These are phyloP conservation scores for Colistium nudipinnis DNA, from an alignment of 2,113 vertebrate genomes.

Conservation along the genomic window DNA sequence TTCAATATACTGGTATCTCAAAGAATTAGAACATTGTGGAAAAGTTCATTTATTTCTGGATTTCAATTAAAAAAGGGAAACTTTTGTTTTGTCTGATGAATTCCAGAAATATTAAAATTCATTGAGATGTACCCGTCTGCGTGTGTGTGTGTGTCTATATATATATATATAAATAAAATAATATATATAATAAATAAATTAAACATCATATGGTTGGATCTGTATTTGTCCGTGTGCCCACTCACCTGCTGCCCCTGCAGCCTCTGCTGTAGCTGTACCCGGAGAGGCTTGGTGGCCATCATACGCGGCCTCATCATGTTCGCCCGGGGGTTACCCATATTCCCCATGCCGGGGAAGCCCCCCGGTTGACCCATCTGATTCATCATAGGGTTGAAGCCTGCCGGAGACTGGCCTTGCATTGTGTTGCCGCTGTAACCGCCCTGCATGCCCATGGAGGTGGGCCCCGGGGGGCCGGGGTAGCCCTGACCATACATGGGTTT, in stretches of 20 bases:
- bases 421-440: constrained; percentile 78
- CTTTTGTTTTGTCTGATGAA: too few species aligned
- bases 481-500: constrained; percentile 90
- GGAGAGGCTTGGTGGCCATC: constrained; percentile 89
- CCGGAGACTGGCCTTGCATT: constrained; percentile 86
- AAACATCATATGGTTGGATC: not conserved
- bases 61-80: too few species aligned
- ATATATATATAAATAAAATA: too few species aligned
- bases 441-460: constrained; percentile 86
- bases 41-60: too few species aligned
- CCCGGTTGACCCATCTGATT: constrained; percentile 75
- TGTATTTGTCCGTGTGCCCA: constrained; percentile 57
- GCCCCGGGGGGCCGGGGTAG: constrained; percentile 85
- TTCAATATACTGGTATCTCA: too few species aligned
- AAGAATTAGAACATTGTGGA: too few species aligned
- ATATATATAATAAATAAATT: too few species aligned
- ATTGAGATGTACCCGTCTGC: too few species aligned
- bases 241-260: constrained; percentile 97
- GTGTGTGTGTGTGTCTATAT: too few species aligned
- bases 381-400: constrained; percentile 87
- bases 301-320: constrained; percentile 88
- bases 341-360: constrained; percentile 79
- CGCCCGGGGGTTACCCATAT: constrained; percentile 86
- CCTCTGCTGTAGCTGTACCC: constrained; percentile 95
- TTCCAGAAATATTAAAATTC: too few species aligned